A percentile compares a stretch with the other conserved stretches of the same genome.
Conservation (phyloP, 2,113 vertebrate genomes). For the Neogale vison region DNA sequence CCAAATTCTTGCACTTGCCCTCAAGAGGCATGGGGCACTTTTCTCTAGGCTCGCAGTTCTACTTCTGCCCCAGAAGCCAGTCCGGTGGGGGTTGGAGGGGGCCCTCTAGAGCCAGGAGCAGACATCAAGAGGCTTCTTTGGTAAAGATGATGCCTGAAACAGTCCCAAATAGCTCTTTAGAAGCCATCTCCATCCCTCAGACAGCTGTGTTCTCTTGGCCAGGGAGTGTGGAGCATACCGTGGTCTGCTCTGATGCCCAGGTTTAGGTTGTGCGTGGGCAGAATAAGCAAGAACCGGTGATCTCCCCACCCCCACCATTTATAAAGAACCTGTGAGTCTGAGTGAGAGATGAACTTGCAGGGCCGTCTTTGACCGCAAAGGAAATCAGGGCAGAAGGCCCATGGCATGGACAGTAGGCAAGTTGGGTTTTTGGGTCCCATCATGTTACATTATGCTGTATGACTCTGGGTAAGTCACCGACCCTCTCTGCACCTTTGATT, state of each 20-base stretch:
- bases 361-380: background rate
- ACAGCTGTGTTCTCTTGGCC: background rate
- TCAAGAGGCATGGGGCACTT: background rate
- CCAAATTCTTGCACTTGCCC: background rate
- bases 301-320: background rate
- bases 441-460: background rate
- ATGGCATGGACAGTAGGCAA: background rate
- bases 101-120: background rate
- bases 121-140: background rate
- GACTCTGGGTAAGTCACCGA: background rate
- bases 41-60: background rate
- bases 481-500: background rate
- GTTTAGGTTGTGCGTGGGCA: background rate
- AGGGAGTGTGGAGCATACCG: background rate
- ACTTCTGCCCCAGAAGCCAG: background rate
- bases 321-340: background rate
- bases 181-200: background rate
- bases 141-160: background rate
- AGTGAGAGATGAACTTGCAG: background rate
- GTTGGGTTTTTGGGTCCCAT: background rate
- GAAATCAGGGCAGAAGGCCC: background rate
- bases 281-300: background rate
- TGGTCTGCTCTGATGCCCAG: background rate
- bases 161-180: constrained; percentile 15
- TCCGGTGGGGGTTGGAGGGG: background rate